Base-by-base conservation (phyloP, 2,113 vertebrate species). In the Oceanodroma tethys region DNA sequence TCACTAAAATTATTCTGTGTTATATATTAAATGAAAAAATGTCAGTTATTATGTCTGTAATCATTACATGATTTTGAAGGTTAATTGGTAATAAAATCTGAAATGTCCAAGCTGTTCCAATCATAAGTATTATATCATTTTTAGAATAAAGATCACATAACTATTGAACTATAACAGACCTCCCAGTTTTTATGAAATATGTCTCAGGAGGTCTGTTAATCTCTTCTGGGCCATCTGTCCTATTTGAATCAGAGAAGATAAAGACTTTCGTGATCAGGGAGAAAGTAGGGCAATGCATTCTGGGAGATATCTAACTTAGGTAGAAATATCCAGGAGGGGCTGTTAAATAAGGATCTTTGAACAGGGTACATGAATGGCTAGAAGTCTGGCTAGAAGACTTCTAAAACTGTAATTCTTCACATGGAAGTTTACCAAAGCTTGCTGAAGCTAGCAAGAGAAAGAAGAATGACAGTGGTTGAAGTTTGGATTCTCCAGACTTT, bases 51-150 rank as follows among this genome's bases (percentile, higher is more conserved):
- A 89, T 76, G 40, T 70, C 81, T 85, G 53, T 82, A 96, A 95
- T 97, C 70, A 97, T 95, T 85, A 87, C 32, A 29, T 43, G 84
- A 96, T 95, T 95, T 93, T 96, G 95, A 97, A 97, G 94, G 97
- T 97, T 97, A 96, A 97, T 97, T 85, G 89, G 53, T 70, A 95
- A 93, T 96, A 96, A 96, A 94, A 95, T 90, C n/a, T 85, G 78
- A 96, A 95, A 89, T 95, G 86, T 95, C 91, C 97, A 96, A 97
- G 93, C 94, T 97, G 96, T 96, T 97, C 70, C 53, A 80, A 85
- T 95, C 83, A 94, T 84, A 89, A 84, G 80, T 84, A 71, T 86
- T 84, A 90, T 95, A 96, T 92, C 56, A 91, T 86, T 97, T 97
- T 95, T 92, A 95, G 97, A 95, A 94, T 94, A 95, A 94, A 95